These are phyloP conservation scores for Tachina lurida DNA, from an alignment of 2,888 invertebrate species.

Conservation along the genomic window DNA sequence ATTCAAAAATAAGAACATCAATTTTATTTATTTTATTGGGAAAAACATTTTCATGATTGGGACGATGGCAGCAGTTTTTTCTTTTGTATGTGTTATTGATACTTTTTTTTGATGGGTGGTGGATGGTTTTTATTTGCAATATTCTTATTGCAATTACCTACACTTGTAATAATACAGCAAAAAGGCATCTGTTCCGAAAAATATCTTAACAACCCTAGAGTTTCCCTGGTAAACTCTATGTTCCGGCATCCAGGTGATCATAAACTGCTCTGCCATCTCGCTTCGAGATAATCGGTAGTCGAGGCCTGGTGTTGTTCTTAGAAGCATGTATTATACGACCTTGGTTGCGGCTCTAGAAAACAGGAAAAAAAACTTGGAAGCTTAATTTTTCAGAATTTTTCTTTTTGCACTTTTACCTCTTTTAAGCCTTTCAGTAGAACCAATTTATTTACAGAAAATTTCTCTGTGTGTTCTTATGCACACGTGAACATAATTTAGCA, in stretches of 20 bases:
- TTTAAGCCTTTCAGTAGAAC: neutral
- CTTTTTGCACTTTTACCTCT: neutral
- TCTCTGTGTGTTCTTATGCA: constrained; percentile 24
- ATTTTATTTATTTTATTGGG: constrained; percentile 59
- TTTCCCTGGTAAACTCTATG: too few species aligned
- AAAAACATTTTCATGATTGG: constrained; percentile 22
- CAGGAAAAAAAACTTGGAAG: too few species aligned
- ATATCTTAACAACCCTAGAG: too few species aligned
- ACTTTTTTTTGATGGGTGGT: constrained; percentile 17
- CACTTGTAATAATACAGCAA: too few species aligned
- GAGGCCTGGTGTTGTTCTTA: too few species aligned
- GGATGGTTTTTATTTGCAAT: constrained; percentile 3
- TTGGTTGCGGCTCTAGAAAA: too few species aligned
- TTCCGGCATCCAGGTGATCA: too few species aligned
- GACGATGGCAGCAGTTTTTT: constrained; percentile 1
- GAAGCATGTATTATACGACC: too few species aligned
- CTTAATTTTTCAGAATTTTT: too few species aligned
- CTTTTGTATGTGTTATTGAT: constrained; percentile 28
- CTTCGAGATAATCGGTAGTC: too few species aligned
- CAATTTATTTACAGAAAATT: neutral
- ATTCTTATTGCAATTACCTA: neutral
- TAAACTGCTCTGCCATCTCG: too few species aligned
- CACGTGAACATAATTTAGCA: constrained; percentile 35
- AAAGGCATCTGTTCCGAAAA: too few species aligned
- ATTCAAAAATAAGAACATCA: constrained; percentile 37